Base-by-base conservation (phyloP, 2,797 vertebrate genomes). In the Bradypus variegatus region DNA sequence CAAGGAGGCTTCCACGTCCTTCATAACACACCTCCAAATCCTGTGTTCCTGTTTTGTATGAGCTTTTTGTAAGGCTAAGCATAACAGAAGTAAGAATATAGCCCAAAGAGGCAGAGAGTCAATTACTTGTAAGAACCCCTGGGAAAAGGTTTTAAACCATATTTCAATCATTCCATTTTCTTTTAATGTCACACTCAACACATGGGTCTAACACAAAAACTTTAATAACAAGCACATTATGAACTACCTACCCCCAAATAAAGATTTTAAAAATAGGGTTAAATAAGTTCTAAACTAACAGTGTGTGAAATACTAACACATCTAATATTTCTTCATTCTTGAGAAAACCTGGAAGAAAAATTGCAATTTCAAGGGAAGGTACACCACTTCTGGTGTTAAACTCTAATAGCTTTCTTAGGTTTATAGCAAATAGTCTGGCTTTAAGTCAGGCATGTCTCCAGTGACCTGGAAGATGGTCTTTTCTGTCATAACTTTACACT, bases 181-280 rank as follows among this genome's bases (percentile, higher is more conserved):
- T 94, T 91, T 80, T 95, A 94, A 93, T 94, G 78, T 70, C 82
- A 87, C 76, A 93, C 83, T 81, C 58, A 93, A 93, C 86, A 88
- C 13, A 89, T 4, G 36, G 65, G 36, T 90, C 76, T 65, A 85
- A 89, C 73, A 93, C 1, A 48, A 80, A 70, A 81, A 70, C 58
- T 38, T 62, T 69, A 77, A 77, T 45, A 72, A 31, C 60, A 50
- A 75, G 14, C 36, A 60, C n/a, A 12, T 27, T 65, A 12, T 60
- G 21, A 62, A 69, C 33, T 48, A 41, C 48, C 6, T 69, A 27
- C 9, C 72, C 80, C n/a, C 23, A 33, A 69, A 87, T 58, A 78
- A 75, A 62, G n/a, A 58, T 58, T 58, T 58, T 58, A 55, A n/a
- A 9, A 38, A 70, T 29, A 25, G 69, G 48, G 55, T 38, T 27